Base-by-base conservation (phyloP, 2,888 invertebrate species). In the Candidula unifasciata region DNA sequence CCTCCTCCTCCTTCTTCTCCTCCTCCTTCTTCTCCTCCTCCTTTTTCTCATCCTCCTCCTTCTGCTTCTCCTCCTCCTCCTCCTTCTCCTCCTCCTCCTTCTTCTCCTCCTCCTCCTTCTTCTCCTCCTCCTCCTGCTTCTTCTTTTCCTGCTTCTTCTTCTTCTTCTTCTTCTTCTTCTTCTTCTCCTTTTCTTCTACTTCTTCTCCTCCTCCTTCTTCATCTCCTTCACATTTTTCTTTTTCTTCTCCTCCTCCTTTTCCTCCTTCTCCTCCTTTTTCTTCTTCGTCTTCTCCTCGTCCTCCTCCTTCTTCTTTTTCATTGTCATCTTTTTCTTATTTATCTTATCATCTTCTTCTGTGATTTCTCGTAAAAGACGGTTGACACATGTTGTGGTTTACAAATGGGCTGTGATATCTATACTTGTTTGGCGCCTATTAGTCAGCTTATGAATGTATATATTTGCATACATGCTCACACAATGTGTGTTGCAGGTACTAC, bases 401-500 rank as follows among this genome's bases (percentile, higher is more conserved):
- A n/a, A n/a, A n/a, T n/a, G n/a, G n/a, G n/a, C n/a, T n/a, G n/a
- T n/a, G n/a, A n/a, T n/a, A n/a, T n/a, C n/a, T 54, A 16, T 16
- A 54, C 57, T 16, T 18, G 10, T 54, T 18, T 54, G 10, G 18
- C 13, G 13, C 57, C 57, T 54, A 16, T 18, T 18, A 10, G 10
- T 18, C 18, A 18, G 18, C 8, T 54, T 18, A 16, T 54, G 57
- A 54, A 54, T 54, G 13, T 10, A 10, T 54, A 54, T 54, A 16
- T 54, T 18, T 54, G 10, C 13, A 54, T 54, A 10, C 44, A 44
- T 44, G 44, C n/a, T 73, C n/a, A n/a, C n/a, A n/a, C n/a, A 44
- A 44, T 44, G 44, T 44, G 8, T 44, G 44, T 44, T 13, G 2
- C 66, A 93, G 93, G 33, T 94, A 94, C 86, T 92, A 93, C 79